A percentile compares a stretch with the other conserved stretches of the same genome.
Evolutionary conservation across 2,113 vertebrate genomes (phyloP).

Genomic region (Machaerirhynchus nigripectus): DNA sequence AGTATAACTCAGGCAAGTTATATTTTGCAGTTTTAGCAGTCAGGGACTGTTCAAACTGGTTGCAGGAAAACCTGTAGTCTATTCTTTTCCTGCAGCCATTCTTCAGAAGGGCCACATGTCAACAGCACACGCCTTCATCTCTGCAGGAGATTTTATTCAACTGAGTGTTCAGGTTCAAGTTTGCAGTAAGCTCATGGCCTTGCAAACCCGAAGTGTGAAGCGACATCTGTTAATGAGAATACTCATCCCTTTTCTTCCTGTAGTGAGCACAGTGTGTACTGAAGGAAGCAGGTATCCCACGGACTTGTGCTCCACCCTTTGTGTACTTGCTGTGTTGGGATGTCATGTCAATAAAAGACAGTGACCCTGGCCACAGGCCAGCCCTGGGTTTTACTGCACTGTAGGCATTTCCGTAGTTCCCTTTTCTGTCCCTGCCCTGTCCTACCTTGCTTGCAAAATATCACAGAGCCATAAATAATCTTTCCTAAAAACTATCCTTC

Average conservation of each 20-base stretch:
- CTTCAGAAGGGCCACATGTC: neutral
- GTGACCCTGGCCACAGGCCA: neutral
- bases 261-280: rapidly evolving
- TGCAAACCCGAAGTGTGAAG: neutral
- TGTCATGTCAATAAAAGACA: neutral
- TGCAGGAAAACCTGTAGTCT: neutral
- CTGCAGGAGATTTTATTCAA: neutral
- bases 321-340: neutral
- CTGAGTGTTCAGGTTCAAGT: neutral
- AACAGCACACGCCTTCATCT: neutral
- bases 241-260: neutral
- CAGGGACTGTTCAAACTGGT: neutral
- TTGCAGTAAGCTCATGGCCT: neutral
- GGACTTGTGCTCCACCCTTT: neutral
- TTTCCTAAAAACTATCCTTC: neutral
- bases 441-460: neutral
- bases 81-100: neutral
- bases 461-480: neutral
- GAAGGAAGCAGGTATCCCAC: neutral
- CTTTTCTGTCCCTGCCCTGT: neutral
- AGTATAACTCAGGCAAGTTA: neutral
- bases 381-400: neutral
- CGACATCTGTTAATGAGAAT: rapidly evolving
- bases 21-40: neutral
- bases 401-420: neutral